Evolutionary conservation across 1,140 invertebrate species (phyloP), one percentile per base, ranked within the genome.

Genomic region (Samia ricini): DNA sequence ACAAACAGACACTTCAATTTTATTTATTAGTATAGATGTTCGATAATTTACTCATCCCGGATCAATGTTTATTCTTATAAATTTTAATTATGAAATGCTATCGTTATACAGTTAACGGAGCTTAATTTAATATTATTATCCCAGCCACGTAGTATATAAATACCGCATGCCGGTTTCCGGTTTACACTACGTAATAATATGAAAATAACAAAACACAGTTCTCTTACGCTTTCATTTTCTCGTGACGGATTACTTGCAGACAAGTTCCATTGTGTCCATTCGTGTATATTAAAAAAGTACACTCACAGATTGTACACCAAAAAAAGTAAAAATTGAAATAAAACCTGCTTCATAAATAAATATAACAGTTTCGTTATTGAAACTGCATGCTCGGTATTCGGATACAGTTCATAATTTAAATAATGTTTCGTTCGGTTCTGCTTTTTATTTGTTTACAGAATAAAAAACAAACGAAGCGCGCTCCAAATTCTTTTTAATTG

Each of bases 191-290:
- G n/a, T 42, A 7, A 42, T 42, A 42, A 42, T 42, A 42, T 42
- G 33, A 67, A 57, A 66, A 63, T 49, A 71, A 68, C 51, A 74
- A 75, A 75, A 60, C 58, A 70, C 64, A 82, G 69, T 83, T 84
- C 77, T 66, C 84, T 89, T 81, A 88, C 86, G 79, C 76, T 88
- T 79, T 86, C 86, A 89, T 89, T 88, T 89, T 89, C 77, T 71
- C 69, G 75, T 63, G 71, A 75, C 76, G 70, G 79, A 82, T 81
- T 74, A 84, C 79, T 74, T 69, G 75, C 64, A 71, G 69, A 73
- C 69, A 81, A 80, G 68, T 76, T 65, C 70, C 79, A 83, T 86
- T 79, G 81, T 85, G 64, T 66, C 57, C 74, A 74, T 76, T 76
- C 75, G 71, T 59, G 64, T 63, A 75, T 56, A 69, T 65, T 73